Evolutionary conservation across 2,888 invertebrate genomes (phyloP), one percentile per base, ranked within the genome.

Genomic region (Tipula helvola): DNA sequence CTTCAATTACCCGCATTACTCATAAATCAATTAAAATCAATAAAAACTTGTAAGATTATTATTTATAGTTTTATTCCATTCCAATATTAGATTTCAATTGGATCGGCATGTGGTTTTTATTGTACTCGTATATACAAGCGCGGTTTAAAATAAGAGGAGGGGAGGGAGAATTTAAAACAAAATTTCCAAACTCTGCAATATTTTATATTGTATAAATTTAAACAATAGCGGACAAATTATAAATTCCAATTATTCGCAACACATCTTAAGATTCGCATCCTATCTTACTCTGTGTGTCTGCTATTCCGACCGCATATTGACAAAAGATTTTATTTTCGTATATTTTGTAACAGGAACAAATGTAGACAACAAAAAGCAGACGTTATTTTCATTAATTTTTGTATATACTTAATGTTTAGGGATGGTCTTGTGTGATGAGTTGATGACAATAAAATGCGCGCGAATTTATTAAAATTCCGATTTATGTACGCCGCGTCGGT

Each of bases 1-100:
- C 71, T 71, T 71, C 71, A 71, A 71, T 71, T 71, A 71, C 71
- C 71, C 71, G 71, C 71, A 71, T 71, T 71, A 71, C 71, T 71
- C 71, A 71, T 71, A 71, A 71, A 71, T 71, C 71, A 71, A 71
- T 71, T 71, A 71, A 71, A 71, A 71, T 71, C 71, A 71, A 71
- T 71, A 71, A 71, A 28, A 71, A 71, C 28, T 13, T 28, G 28
- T 71, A 71, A 18, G 71, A 71, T 71, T 71, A 71, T 71, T 71
- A 71, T 71, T 71, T 71, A 71, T 71, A 71, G 71, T 71, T 71
- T 71, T 71, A 28, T 71, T 18, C 28, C 28, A 71, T 28, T 10
- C 28, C 71, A 71, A 71, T 71, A 71, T 71, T 28, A 71, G 71
- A 71, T 71, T 71, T 71, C 71, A 71, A 71, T 28, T 71, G 28